Conservation (phyloP, 2,797 vertebrate genomes). For the Cuculus canorus region DNA sequence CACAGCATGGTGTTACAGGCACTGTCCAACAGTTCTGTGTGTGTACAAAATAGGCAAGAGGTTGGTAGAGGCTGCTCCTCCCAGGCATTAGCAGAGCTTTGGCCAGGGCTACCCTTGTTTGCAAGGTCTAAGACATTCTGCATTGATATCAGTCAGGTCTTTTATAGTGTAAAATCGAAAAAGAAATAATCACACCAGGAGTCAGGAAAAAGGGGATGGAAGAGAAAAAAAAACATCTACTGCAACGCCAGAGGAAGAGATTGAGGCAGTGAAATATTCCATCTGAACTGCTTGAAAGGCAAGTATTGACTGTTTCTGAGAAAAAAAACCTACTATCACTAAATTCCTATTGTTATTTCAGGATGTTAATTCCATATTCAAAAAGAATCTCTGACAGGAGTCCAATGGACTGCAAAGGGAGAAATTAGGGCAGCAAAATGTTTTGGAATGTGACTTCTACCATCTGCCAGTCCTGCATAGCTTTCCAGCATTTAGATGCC, state of each 20-base stretch:
- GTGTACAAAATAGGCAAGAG: neutral
- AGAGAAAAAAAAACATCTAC: neutral
- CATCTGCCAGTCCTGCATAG: neutral
- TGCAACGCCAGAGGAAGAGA: neutral
- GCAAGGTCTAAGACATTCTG: neutral
- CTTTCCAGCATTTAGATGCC: neutral
- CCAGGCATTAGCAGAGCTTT: neutral
- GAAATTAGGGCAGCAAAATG: neutral
- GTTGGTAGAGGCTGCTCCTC: neutral
- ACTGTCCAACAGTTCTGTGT: neutral
- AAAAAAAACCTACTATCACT: neutral
- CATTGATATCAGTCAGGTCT: neutral
- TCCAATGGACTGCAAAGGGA: neutral
- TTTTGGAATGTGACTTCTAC: neutral
- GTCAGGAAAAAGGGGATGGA: neutral
- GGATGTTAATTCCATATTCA: neutral
- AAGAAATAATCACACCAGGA: neutral
- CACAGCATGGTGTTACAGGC: neutral
- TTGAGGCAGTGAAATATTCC: neutral
- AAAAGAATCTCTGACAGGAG: neutral
- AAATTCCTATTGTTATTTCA: neutral
- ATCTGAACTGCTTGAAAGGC: neutral
- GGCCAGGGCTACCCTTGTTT: neutral
- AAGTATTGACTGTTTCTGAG: neutral
- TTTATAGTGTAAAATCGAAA: neutral